Conservation (phyloP, 1,140 invertebrate genomes). For the Trichonephila clavata region DNA sequence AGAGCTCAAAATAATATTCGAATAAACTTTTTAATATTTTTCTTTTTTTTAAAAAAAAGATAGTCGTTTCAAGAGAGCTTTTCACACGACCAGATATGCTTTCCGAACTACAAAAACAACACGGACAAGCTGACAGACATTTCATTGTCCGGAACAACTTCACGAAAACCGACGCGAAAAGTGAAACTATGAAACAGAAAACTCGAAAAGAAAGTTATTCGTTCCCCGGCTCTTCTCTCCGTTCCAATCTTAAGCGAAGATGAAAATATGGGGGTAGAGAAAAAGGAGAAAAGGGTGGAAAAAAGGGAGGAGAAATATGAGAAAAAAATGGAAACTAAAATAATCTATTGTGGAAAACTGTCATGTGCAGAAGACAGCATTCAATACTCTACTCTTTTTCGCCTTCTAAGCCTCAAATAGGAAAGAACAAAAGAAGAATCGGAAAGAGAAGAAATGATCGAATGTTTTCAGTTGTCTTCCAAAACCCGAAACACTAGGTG, state of each 20-base stretch:
- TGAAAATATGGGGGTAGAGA: slow-evolving; percentile 41
- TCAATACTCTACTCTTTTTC: slow-evolving; percentile 59
- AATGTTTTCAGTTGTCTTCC: slow-evolving; percentile 76
- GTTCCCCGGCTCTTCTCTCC: too few relatives aligned
- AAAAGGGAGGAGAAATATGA: not conserved
- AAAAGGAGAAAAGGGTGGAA: not conserved
- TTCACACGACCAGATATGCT: not conserved
- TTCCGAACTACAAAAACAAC: not conserved
- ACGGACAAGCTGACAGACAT: not conserved
- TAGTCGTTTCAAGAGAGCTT: not conserved
- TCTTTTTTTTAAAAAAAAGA: not conserved
- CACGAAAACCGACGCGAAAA: not conserved
- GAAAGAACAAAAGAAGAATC: not conserved
- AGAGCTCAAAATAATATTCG: too few relatives aligned
- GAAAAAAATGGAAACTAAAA: slow-evolving; percentile 39
- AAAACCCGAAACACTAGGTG: slow-evolving; percentile 70
- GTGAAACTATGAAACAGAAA: not conserved
- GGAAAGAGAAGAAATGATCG: slow-evolving; percentile 62
- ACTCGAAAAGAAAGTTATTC: slow-evolving; percentile 25
- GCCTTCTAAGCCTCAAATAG: slow-evolving; percentile 55
- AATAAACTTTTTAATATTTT: too few relatives aligned
- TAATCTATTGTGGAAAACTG: slow-evolving; percentile 71
- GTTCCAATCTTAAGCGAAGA: slow-evolving; percentile 30
- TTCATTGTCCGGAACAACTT: not conserved
- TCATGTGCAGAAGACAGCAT: slow-evolving; percentile 69